Evolutionary conservation across 2,797 vertebrate genomes (phyloP).

Genomic region (Arnoldichthys spilopterus): DNA sequence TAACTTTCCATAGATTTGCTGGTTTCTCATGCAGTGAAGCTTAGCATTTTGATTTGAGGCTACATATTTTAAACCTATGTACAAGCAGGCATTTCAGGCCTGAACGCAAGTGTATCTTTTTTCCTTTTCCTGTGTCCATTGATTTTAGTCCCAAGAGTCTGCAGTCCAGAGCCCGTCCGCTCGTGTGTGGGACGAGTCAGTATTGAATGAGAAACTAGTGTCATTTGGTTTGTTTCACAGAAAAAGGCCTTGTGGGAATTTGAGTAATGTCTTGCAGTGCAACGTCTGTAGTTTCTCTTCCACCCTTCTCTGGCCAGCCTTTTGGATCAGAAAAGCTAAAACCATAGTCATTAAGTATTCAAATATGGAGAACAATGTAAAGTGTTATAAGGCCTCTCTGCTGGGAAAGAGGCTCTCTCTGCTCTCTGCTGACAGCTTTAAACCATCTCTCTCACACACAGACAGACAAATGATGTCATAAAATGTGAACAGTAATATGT

Average conservation of each 20-base stretch:
- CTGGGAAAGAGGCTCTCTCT: not conserved
- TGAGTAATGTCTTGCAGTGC: slow-evolving; percentile 35
- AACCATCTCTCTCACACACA: slow-evolving; percentile 20
- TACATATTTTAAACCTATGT: slow-evolving; percentile 23
- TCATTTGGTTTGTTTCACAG: slow-evolving; percentile 31
- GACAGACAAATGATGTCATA: slow-evolving; percentile 45
- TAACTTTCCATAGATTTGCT: slow-evolving; percentile 26
- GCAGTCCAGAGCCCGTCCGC: slow-evolving; percentile 32
- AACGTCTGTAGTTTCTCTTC: not conserved
- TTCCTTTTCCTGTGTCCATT: slow-evolving; percentile 43
- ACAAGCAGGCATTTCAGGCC: slow-evolving; percentile 1
- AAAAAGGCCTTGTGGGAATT: slow-evolving; percentile 15
- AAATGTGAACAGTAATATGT: slow-evolving; percentile 71
- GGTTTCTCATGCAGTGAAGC: slow-evolving; percentile 36
- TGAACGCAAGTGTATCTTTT: slow-evolving; percentile 50
- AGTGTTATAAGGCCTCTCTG: not conserved
- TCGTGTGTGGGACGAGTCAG: slow-evolving; percentile 19
- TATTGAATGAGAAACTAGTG: slow-evolving; percentile 31
- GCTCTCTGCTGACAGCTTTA: not conserved
- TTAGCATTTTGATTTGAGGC: slow-evolving; percentile 28
- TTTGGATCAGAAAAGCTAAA: not conserved
- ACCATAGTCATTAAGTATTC: not conserved
- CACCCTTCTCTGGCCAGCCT: not conserved
- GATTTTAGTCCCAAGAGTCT: slow-evolving; percentile 37
- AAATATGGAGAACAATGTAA: not conserved